Base-by-base conservation (phyloP, 1,140 invertebrate genomes). In the Hycleus phaleratus region DNA sequence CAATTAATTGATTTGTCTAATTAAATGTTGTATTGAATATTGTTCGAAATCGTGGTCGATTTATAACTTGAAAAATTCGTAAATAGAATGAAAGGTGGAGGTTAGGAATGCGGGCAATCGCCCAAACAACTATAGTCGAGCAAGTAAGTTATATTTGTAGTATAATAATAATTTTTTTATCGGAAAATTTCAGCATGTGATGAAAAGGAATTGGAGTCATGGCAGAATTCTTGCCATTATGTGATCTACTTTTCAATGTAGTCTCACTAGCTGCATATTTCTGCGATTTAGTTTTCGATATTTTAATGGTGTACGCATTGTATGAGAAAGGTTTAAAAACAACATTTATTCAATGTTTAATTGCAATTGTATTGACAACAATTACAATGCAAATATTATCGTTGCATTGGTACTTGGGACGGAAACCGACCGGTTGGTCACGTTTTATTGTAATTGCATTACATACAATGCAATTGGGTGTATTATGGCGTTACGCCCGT, bases 201-300 rank as follows among this genome's bases (percentile, higher is more conserved):
- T 64, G 64, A 62, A 18, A 18, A 53, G 51, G 39, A 59, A 42
- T 26, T n/a, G 49, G 52, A 68, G 68, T 59, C 58, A 82, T 82
- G 81, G 78, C 80, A 69, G 87, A 92, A 79, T 91, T 92, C 73
- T 78, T 92, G 71, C 88, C 88, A 57, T 79, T 93, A 61, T 93
- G 90, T 78, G 90, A 93, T 77, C 85, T 92, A 40, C 77, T 93
- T 5, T 94, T 94, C 78, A 93, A 93, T 74, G 88, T 94, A 71
- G 91, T 93, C 59, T 93, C 90, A 8, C 76, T 94, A 47, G 88
- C 88, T n/a, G 88, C 87, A 2, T 93, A 93, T 73, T 94, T 94
- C 74, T 93, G 90, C 77, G 90, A 93, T 79, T 83, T 93, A 44
- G 89, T 93, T 3, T 94, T 94, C 70, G 90, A 93, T 73, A 78